Evolutionary conservation across 2,797 vertebrate genomes (phyloP).

Genomic region (Sebastes matsubarae): DNA sequence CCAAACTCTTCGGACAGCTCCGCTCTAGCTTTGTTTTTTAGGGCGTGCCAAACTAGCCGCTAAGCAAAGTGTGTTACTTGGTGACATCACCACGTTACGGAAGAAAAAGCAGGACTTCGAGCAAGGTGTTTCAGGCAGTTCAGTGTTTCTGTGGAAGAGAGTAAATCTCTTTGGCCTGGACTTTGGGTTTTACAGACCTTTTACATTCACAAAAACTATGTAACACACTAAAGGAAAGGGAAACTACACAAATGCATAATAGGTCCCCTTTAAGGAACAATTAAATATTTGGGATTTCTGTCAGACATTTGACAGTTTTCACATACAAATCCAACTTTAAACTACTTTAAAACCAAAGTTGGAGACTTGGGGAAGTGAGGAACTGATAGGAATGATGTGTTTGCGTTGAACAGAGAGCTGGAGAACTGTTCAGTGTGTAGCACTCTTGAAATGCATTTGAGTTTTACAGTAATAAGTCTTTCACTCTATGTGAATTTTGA

Average conservation of each 20-base stretch:
- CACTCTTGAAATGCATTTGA: neutral
- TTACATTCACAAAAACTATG: neutral
- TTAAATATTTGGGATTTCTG: neutral
- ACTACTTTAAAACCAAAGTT: neutral
- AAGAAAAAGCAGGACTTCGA: rapidly evolving
- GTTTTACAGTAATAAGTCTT: conserved; percentile 8
- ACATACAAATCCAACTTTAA: neutral
- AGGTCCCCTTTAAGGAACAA: neutral
- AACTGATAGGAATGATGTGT: neutral
- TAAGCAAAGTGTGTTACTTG: too few relatives aligned
- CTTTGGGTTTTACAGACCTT: neutral
- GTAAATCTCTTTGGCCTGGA: neutral
- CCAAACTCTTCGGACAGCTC: too few relatives aligned
- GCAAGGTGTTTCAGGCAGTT: neutral
- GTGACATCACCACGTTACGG: too few relatives aligned
- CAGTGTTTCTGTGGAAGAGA: neutral
- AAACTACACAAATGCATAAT: rapidly evolving
- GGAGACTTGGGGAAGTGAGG: neutral
- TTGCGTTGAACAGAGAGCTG: neutral
- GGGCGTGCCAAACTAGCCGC: too few relatives aligned
- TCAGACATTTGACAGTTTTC: neutral
- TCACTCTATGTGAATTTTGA: neutral
- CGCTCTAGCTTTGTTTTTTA: too few relatives aligned
- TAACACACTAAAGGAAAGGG: neutral
- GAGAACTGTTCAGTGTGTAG: neutral